Conservation (phyloP, 1,140 invertebrate genomes). For the Caenorhabditis remanei region DNA sequence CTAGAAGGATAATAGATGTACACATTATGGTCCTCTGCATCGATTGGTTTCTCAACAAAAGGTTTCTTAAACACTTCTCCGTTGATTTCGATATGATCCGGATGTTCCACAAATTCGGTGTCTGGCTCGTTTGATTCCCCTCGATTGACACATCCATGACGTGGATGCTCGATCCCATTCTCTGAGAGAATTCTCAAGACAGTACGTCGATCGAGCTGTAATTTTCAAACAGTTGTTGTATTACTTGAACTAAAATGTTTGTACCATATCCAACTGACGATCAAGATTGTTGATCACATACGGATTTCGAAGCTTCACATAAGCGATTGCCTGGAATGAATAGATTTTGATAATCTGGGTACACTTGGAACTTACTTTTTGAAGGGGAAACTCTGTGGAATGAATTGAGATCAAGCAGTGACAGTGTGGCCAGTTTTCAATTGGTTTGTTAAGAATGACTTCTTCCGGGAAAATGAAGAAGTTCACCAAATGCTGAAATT, state of each 20-base stretch:
- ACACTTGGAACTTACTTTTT: conserved; percentile 82
- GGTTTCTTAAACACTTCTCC: conserved; percentile 95
- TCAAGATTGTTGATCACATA: conserved; percentile 98
- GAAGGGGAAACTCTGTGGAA: conserved; percentile 92
- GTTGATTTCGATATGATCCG: conserved; percentile 98
- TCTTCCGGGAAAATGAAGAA: conserved; percentile 82
- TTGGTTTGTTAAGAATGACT: conserved; percentile 92
- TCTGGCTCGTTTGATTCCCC: conserved; percentile 88
- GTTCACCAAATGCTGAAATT: conserved; percentile 71
- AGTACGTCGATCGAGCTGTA: conserved; percentile 84
- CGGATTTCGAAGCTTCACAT: conserved; percentile 91
- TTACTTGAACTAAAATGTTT: conserved; percentile 68
- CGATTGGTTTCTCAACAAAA: conserved; percentile 98
- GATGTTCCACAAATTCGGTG: conserved; percentile 92
- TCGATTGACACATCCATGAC: conserved; percentile 95
- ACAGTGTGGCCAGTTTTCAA: conserved; percentile 97
- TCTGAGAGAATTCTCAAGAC: conserved; percentile 93
- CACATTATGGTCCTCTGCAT: conserved; percentile 99
- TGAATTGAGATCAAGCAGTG: conserved; percentile 99
- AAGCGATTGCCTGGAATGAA: conserved; percentile 86
- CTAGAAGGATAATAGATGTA: conserved; percentile 99
- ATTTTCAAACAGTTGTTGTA: conserved; percentile 30
- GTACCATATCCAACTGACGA: conserved; percentile 97
- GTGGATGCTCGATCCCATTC: conserved; percentile 95
- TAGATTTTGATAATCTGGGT: not conserved